These are phyloP conservation scores for Leptoteleia sp. DNA, from an alignment of 1,140 invertebrate species.

Conservation along the genomic window DNA sequence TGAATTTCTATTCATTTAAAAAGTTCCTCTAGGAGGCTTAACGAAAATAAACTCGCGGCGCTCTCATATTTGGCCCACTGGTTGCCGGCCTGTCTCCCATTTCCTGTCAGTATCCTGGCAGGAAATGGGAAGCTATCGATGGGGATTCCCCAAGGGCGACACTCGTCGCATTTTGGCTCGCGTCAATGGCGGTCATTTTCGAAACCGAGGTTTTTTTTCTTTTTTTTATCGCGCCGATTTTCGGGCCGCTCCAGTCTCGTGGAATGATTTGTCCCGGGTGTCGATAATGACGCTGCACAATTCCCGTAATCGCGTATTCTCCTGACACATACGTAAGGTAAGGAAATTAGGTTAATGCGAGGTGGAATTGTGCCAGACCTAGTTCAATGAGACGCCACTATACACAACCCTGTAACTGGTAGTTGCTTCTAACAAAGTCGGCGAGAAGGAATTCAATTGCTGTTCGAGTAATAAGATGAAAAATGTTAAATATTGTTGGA, in stretches of 20 bases:
- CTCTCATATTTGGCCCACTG: conserved; percentile 1
- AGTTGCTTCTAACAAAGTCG: no score
- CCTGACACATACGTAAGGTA: conserved; percentile 28
- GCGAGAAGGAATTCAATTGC: conserved; percentile 32
- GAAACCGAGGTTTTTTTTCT: background rate
- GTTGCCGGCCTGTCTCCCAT: conserved; percentile 17
- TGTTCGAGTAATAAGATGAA: conserved; percentile 6
- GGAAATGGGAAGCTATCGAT: conserved; percentile 34
- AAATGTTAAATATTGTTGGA: no score
- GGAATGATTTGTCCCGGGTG: conserved; percentile 13
- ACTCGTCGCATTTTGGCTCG: background rate
- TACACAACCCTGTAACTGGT: conserved; percentile 20
- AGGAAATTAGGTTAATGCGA: conserved; percentile 76
- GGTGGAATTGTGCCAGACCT: conserved; percentile 74
- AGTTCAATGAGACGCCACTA: conserved; percentile 53
- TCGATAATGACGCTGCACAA: conserved; percentile 63
- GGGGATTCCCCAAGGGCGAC: conserved; percentile 22
- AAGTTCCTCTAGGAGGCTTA: background rate
- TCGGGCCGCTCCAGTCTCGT: background rate
- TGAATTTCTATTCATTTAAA: conserved; percentile 14
- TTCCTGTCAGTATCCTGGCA: conserved; percentile 21
- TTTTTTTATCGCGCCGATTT: background rate
- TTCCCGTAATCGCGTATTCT: conserved; percentile 63
- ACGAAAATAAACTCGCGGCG: background rate
- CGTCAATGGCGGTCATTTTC: background rate